phyloP scores from a whole-genome alignment of 2,113 vertebrate species.

The Pseudopipra pipra region DNA sequence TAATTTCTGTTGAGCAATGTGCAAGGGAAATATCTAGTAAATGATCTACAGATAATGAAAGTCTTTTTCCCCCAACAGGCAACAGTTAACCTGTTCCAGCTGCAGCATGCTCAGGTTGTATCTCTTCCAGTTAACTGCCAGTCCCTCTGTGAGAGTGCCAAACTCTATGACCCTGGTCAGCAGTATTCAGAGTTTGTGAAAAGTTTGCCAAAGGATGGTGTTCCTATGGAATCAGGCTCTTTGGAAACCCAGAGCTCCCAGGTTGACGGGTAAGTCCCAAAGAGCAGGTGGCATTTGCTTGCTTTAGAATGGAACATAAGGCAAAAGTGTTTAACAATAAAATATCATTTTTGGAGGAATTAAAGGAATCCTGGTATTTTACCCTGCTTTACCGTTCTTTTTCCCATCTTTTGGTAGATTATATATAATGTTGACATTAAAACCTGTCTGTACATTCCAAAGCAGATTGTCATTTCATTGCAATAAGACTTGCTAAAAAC shows the following conservation, averaged over 20 bases:
- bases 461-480: background rate
- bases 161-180: slow-evolving; percentile 93
- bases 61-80: slow-evolving; percentile 73
- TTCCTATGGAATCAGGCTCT: slow-evolving; percentile 74
- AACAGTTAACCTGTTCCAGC: slow-evolving; percentile 96
- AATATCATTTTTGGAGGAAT: background rate
- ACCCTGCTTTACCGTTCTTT: background rate
- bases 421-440: background rate
- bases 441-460: background rate
- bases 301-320: background rate
- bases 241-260: slow-evolving; percentile 74
- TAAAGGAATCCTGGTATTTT: background rate
- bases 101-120: slow-evolving; percentile 90
- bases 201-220: slow-evolving; percentile 79
- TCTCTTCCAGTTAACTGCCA: slow-evolving; percentile 90
- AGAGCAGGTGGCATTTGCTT: background rate
- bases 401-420: background rate
- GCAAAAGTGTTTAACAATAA: background rate
- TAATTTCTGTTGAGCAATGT: background rate
- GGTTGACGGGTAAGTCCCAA: slow-evolving; percentile 80
- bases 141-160: slow-evolving; percentile 89
- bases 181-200: slow-evolving; percentile 90
- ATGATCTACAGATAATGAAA: background rate
- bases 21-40: background rate
- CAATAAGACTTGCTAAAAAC: background rate